Conservation (phyloP, 2,888 invertebrate species). For the Nemurella pictetii region DNA sequence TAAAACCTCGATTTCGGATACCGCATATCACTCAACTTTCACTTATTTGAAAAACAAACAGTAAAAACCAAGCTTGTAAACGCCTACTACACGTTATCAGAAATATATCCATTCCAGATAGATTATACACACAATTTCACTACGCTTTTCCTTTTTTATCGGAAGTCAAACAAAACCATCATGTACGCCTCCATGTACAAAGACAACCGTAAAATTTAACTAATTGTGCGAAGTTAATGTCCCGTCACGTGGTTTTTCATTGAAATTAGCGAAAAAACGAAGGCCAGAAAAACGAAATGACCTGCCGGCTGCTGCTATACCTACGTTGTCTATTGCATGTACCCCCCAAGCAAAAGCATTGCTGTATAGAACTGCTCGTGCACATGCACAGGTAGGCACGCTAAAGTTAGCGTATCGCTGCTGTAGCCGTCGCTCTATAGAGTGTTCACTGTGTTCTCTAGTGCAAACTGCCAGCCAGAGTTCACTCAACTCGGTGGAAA, state of each 20-base stretch:
- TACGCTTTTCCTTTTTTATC: background rate
- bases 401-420: no score
- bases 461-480: background rate
- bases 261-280: background rate
- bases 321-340: no score
- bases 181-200: background rate
- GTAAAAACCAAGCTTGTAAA: background rate
- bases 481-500: constrained; percentile 7
- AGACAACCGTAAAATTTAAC: background rate
- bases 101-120: background rate
- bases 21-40: background rate
- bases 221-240: background rate
- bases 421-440: no score
- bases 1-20: background rate
- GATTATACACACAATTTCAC: background rate
- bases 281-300: no score
- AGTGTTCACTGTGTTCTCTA: no score
- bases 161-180: background rate
- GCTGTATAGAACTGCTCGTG: no score
- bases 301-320: no score
- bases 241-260: background rate
- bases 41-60: background rate
- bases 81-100: background rate
- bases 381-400: background rate
- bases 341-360: no score